phyloP scores from a whole-genome alignment of 1,140 invertebrate species.

The Magallana ariakensis region DNA sequence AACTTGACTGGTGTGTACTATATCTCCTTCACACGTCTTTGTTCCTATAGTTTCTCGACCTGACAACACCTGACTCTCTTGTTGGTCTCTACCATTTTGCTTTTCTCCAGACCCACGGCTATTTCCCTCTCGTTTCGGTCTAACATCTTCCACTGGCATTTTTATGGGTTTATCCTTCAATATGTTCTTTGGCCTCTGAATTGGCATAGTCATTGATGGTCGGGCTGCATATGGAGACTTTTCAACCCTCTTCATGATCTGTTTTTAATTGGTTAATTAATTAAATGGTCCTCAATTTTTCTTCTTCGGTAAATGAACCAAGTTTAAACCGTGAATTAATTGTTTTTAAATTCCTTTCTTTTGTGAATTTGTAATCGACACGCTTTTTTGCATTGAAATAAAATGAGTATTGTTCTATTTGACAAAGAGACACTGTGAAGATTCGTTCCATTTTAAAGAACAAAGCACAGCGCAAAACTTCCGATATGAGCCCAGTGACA shows the following conservation, averaged over 20 bases:
- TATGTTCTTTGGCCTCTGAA: not conserved
- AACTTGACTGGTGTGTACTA: not conserved
- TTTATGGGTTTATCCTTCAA: not conserved
- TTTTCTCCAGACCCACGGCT: not conserved
- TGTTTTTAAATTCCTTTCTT: no score
- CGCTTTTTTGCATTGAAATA: no score
- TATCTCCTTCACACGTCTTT: not conserved
- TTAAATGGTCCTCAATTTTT: not conserved
- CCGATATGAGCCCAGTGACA: no score
- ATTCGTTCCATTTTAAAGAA: not conserved
- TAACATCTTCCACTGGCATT: not conserved
- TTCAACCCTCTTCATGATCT: not conserved
- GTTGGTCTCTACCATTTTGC: not conserved
- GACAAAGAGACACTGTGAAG: not conserved
- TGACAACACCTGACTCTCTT: not conserved
- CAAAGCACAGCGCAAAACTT: not conserved
- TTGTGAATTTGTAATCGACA: no score
- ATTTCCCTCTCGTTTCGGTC: not conserved
- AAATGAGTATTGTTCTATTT: no score
- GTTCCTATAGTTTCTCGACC: not conserved
- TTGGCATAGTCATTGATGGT: not conserved
- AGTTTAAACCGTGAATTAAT: no score
- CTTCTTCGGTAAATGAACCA: no score
- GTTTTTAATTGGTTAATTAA: not conserved
- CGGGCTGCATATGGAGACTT: not conserved